Base-by-base conservation (phyloP, 1,140 invertebrate genomes). In the Drosophila fuyamai region DNA sequence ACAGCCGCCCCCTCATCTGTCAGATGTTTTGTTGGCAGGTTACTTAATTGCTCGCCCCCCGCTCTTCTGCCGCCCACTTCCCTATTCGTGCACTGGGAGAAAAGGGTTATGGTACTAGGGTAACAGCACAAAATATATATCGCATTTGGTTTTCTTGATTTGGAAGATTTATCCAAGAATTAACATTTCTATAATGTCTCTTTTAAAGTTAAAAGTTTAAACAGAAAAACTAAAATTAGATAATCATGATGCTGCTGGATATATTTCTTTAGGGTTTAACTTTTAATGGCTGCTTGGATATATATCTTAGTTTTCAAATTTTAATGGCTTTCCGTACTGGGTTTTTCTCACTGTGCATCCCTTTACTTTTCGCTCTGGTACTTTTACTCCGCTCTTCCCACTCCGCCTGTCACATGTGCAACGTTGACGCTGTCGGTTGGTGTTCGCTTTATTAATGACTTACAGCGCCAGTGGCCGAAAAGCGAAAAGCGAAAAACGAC, bases 371-470 rank as follows among this genome's bases (percentile, higher is more conserved):
- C 29, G n/a, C 55, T n/a, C 14, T 54, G 35, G 12, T 9, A 47
- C 56, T 59, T 6, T 36, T 32, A 16, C 27, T 16, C 32, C 27
- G 9, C 36, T n/a, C 14, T n/a, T 44, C 41, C 40, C 46, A 40
- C 50, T 38, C 38, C 40, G 54, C 36, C 40, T 50, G 35, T 71
- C 68, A 71, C 67, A 71, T 71, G 51, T 71, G 68, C 68, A 71
- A 71, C 44, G 53, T 77, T 72, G 70, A 36, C 56, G 50, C 61
- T 16, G 36, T 32, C 50, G 47, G 48, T 65, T 84, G 75, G 82
- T 90, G 90, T 88, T 91, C 91, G 91, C 90, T 92, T 91, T 92
- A 92, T 92, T 91, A 92, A 92, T 92, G 90, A 88, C 90, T 85
- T 84, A 75, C 86, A 84, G 70, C 40, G 63, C 55, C 65, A 81